These are phyloP conservation scores for Lepidothrix coronata DNA, from an alignment of 2,113 vertebrate species.

Conservation along the genomic window DNA sequence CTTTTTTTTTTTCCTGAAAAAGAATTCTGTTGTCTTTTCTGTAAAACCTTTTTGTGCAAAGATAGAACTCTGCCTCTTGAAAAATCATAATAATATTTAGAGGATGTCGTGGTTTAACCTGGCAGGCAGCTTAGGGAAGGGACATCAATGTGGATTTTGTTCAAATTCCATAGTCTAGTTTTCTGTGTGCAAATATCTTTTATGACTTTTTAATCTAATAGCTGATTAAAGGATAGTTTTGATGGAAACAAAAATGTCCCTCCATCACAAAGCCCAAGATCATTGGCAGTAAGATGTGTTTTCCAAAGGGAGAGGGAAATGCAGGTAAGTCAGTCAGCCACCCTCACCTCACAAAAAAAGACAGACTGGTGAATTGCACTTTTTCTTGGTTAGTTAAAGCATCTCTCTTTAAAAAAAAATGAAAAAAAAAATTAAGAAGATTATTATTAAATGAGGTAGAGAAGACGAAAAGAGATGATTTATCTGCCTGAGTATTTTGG, in stretches of 20 bases:
- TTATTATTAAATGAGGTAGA: not conserved
- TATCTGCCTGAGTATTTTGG: not conserved
- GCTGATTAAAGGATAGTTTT: not conserved
- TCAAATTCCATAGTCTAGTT: not conserved
- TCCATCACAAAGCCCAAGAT: not conserved
- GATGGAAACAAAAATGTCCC: not conserved
- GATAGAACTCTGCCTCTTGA: not conserved
- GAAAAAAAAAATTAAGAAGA: not conserved
- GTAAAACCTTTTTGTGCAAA: not conserved
- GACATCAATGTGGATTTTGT: not conserved
- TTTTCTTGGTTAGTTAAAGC: not conserved
- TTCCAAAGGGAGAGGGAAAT: not conserved
- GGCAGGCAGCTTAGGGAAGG: not conserved
- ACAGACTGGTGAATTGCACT: not conserved
- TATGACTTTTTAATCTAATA: not conserved
- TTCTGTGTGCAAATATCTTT: not conserved
- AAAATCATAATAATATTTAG: not conserved
- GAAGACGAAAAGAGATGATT: not conserved
- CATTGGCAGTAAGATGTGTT: not conserved
- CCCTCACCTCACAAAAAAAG: not conserved
- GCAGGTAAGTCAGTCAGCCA: not conserved
- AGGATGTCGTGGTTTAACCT: not conserved
- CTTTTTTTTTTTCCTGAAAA: not conserved
- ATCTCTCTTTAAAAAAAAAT: not conserved
- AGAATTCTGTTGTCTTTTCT: not conserved